phyloP scores from a whole-genome alignment of 2,797 vertebrate species.

The Arnoldichthys spilopterus region DNA sequence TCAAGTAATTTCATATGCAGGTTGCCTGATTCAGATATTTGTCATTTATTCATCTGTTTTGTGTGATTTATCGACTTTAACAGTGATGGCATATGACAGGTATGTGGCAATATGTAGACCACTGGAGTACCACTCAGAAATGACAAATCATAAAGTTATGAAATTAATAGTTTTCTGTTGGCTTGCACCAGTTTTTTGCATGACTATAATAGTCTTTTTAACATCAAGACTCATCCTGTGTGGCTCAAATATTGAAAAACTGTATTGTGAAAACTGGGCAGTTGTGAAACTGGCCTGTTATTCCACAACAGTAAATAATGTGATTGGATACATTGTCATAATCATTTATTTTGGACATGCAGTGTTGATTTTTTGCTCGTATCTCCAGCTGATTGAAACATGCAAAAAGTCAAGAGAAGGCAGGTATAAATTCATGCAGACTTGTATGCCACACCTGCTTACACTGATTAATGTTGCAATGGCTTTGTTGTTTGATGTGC shows the following conservation, averaged over 20 bases:
- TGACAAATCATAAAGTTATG: conserved; percentile 52
- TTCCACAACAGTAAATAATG: conserved; percentile 52
- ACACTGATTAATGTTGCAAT: conserved; percentile 30
- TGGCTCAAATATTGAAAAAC: conserved; percentile 51
- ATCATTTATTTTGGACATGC: conserved; percentile 43
- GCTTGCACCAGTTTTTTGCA: conserved; percentile 39
- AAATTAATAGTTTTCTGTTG: conserved; percentile 50
- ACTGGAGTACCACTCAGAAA: conserved; percentile 55
- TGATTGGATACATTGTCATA: conserved; percentile 45
- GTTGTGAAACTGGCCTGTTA: conserved; percentile 59
- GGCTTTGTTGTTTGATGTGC: conserved; percentile 55
- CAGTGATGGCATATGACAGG: conserved; percentile 62
- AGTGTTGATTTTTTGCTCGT: conserved; percentile 48
- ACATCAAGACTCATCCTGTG: conserved; percentile 51
- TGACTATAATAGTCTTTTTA: conserved; percentile 38
- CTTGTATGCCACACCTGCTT: conserved; percentile 51
- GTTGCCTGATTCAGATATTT: conserved; percentile 53
- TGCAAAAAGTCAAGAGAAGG: conserved; percentile 45
- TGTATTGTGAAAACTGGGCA: conserved; percentile 62
- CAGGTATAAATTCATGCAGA: conserved; percentile 49
- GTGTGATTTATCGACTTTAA: conserved; percentile 56
- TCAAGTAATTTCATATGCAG: conserved; percentile 51
- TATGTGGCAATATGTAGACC: conserved; percentile 60
- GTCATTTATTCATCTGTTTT: conserved; percentile 54
- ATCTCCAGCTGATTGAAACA: conserved; percentile 44